Base-by-base conservation (phyloP, 1,140 invertebrate species). In the Meloidogyne exigua region DNA sequence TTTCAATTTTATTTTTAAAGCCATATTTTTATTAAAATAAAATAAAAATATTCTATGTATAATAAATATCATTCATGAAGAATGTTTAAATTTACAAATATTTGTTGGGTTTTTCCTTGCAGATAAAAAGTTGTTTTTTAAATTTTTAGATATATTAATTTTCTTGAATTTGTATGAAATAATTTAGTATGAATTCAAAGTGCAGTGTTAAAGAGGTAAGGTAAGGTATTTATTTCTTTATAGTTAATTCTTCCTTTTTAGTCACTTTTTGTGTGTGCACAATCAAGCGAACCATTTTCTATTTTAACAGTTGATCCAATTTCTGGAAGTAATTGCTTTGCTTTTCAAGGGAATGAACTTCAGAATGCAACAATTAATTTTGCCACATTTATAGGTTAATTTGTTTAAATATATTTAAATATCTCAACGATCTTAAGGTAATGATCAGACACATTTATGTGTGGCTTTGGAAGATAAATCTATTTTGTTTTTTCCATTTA, bases 291-390 rank as follows among this genome's bases (percentile, higher is more conserved):
- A 3, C 72, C 72, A 12, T 26, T 21, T 65, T 73, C 72, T 65
- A 62, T 73, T 65, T 73, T 73, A 13, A 21, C 65, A 21, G 25
- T 73, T 13, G 72, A 73, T 32, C 57, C 72, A 25, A 32, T 64
- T 64, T 62, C 72, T n/a, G 72, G 72, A 36, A 25, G n/a, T 57
- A 18, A 13, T 65, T 36, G 72, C 7, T 57, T 62, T 23, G 36
- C 44, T 11, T 39, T 73, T 26, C 72, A 65, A 26, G 72, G 72
- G n/a, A 23, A 62, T 62, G 72, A 73, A 13, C 57, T 65, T 73
- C 57, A 64, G 62, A 36, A 32, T 21, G 57, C 28, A 26, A 57
- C 13, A 25, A 65, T 73, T 23, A 28, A 73, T 39, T 64, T 49
- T 12, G 72, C 72, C 18, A 65, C 36, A 39, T 65, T 65, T 42